Conservation (phyloP, 1,140 invertebrate species). For the Olivierus martensii region DNA sequence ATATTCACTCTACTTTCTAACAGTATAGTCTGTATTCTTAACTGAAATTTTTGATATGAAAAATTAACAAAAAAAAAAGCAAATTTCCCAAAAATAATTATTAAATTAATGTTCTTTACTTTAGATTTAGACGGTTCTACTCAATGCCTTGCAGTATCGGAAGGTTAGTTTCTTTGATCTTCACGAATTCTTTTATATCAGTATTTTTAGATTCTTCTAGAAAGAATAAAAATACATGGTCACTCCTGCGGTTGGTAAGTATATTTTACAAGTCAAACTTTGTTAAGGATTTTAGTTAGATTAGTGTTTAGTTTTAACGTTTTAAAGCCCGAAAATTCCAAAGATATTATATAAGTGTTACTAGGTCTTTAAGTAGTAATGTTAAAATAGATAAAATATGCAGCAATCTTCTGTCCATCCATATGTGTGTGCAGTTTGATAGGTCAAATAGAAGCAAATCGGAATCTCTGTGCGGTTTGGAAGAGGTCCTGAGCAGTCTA, state of each 20-base stretch:
- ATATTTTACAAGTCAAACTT: neutral
- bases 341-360: too few species aligned
- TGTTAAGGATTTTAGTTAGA: too few species aligned
- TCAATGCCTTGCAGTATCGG: conserved; percentile 27
- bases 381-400: too few species aligned
- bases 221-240: conserved; percentile 41
- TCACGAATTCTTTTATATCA: neutral
- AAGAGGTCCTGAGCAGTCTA: conserved; percentile 39
- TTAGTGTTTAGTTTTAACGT: too few species aligned
- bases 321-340: too few species aligned
- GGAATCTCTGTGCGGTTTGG: conserved; percentile 36
- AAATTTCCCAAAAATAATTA: too few species aligned
- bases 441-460: conserved; percentile 36
- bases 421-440: conserved; percentile 37
- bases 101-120: neutral
- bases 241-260: conserved; percentile 34
- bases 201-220: conserved; percentile 22
- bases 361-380: too few species aligned
- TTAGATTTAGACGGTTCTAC: conserved; percentile 28
- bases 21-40: too few species aligned
- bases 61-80: too few species aligned
- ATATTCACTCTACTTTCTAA: too few species aligned
- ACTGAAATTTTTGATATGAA: too few species aligned
- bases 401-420: conserved; percentile 16
- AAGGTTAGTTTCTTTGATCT: conserved; percentile 23